Evolutionary conservation across 2,888 invertebrate genomes (phyloP), one percentile per base, ranked within the genome.

Genomic region (Ganaspis brasiliensis): DNA sequence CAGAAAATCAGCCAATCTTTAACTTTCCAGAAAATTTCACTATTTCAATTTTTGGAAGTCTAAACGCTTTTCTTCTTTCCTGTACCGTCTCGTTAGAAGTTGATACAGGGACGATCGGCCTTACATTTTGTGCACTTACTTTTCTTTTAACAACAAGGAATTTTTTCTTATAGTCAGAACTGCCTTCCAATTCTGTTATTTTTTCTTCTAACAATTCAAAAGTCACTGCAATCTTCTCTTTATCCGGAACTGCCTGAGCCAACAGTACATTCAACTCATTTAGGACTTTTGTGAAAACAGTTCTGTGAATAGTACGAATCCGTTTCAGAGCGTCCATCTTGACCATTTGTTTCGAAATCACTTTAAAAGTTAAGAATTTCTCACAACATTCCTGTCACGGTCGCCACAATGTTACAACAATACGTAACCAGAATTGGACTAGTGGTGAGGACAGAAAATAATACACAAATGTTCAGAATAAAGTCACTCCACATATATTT

Each of bases 1-100:
- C 85, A 87, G 63, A 85, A 87, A 1, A 70, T 45, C 10, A 85
- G 56, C 84, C 85, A 85, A 3, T 83, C 78, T 26, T 72, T 59
- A 10, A 81, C 24, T 81, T 73, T 10, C 83, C 84, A 61, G 61
- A 74, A 75, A 82, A 86, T 74, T 82, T 82, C 5, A 16, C 49
- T 12, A 84, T 45, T 57, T 86, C 77, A 8, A 82, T 73, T 10
- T 73, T 73, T 2, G 45, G 59, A 2, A 73, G 14, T 8, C 35
- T 40, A 21, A 55, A 24, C 1, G 45, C 19, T 24, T 70, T 49
- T 1, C 12, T 70, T 1, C 8, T 45, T 4, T 45, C 45, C 10
- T n/a, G n/a, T 0, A 6, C 31, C 31, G 31, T 31, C 6, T 31
- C 31, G 3, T 31, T 6, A 2, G 31, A 31, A n/a, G n/a, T 2